Conservation (phyloP, 2,113 vertebrate genomes). For the Orcinus orca region DNA sequence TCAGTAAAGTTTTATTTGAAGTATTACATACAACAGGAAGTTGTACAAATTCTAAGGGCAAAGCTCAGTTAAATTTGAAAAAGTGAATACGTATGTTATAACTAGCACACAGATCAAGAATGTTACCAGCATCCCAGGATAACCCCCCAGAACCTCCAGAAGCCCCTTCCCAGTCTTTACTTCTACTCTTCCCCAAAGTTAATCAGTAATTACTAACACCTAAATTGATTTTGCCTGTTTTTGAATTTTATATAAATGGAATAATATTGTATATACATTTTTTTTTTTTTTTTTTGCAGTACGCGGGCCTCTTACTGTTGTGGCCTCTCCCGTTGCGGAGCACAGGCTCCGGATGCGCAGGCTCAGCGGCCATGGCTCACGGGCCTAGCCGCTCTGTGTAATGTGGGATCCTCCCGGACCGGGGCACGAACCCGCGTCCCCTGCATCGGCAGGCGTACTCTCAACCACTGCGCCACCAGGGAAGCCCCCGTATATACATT, state of each 20-base stretch:
- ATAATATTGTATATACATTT: background rate
- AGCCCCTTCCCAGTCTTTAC: background rate
- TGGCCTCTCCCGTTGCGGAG: too few relatives aligned
- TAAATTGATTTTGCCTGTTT: background rate
- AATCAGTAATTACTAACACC: background rate
- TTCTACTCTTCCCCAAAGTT: background rate
- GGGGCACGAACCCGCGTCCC: too few relatives aligned
- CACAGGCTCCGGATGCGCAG: too few relatives aligned
- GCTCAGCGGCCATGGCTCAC: too few relatives aligned
- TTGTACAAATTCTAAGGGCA: background rate
- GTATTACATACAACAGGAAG: background rate
- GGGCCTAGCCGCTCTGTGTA: accelerated
- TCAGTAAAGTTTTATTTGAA: background rate
- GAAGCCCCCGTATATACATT: background rate
- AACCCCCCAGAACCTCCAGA: background rate
- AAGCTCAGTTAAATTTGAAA: background rate
- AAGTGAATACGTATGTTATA: background rate
- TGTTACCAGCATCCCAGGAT: background rate
- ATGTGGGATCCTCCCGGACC: too few relatives aligned
- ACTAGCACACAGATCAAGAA: background rate
- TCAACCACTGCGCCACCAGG: too few relatives aligned
- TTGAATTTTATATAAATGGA: background rate
- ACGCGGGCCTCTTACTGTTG: too few relatives aligned
- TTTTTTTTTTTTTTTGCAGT: background rate
- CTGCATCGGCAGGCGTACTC: too few relatives aligned